Evolutionary conservation across 2,888 invertebrate species (phyloP).

Genomic region (Phoenoteleia sp.): DNA sequence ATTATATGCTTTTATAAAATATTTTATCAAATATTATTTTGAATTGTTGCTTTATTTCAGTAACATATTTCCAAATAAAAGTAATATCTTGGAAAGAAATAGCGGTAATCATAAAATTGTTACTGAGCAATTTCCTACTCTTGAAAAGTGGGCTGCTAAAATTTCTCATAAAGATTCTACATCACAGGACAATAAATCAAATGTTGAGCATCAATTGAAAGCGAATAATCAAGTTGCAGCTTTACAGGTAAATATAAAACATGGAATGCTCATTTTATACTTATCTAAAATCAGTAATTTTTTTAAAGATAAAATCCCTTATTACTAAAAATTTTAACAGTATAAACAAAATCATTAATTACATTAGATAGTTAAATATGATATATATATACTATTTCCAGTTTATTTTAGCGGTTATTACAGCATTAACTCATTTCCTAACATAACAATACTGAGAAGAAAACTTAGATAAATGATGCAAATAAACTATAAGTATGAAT

Average conservation of each 20-base stretch:
- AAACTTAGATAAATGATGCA: too few species aligned
- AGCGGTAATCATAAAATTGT: slow-evolving; percentile 63
- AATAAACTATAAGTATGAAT: too few species aligned
- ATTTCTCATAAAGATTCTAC: slow-evolving; percentile 53
- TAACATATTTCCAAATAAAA: slow-evolving; percentile 19
- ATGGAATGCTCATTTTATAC: too few species aligned
- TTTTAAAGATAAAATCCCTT: too few species aligned
- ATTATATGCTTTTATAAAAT: background rate
- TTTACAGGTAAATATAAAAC: slow-evolving; percentile 55
- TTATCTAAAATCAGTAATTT: too few species aligned
- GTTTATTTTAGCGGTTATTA: too few species aligned
- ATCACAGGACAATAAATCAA: slow-evolving; percentile 26
- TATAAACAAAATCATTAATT: too few species aligned
- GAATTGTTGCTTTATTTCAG: slow-evolving; percentile 25
- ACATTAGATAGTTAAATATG: too few species aligned
- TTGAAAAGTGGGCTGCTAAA: slow-evolving; percentile 81
- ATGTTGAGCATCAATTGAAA: slow-evolving; percentile 18
- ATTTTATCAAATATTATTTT: background rate
- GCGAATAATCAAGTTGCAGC: slow-evolving; percentile 17
- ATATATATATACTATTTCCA: too few species aligned
- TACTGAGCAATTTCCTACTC: slow-evolving; percentile 81
- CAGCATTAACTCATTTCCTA: too few species aligned
- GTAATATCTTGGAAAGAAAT: slow-evolving; percentile 34
- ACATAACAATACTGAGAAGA: too few species aligned
- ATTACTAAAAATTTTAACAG: too few species aligned